A percentile compares a stretch with the other conserved stretches of the same genome.
phyloP scores from a whole-genome alignment of 1,140 invertebrate species.

The Aphelinus certus region DNA sequence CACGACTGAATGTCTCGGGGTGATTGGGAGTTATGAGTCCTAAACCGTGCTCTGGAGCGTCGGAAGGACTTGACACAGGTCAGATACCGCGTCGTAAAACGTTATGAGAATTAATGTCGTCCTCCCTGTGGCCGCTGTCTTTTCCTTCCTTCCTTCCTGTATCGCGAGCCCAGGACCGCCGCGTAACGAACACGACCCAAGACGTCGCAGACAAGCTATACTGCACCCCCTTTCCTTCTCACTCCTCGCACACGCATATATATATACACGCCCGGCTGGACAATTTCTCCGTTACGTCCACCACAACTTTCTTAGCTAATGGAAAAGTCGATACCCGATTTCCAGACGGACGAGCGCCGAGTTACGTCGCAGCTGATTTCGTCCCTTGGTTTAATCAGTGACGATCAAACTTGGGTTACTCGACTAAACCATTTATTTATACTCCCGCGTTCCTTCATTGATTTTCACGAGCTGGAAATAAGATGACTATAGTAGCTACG shows the following conservation, averaged over 20 bases:
- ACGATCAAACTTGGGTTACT: no score
- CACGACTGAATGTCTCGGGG: constrained; percentile 63
- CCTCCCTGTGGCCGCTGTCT: constrained; percentile 36
- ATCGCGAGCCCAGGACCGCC: neutral
- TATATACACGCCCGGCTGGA: constrained; percentile 28
- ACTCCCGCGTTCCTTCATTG: no score
- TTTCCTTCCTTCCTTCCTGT: constrained; percentile 41
- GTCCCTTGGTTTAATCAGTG: no score
- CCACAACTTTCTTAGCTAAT: constrained; percentile 61
- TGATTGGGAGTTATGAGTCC: constrained; percentile 66
- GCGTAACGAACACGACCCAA: constrained; percentile 10
- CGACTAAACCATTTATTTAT: no score
- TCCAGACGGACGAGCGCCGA: no score
- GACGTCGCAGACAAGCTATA: constrained; percentile 18
- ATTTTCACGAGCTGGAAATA: no score
- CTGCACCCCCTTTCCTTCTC: neutral
- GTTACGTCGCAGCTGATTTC: no score
- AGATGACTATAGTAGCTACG: no score
- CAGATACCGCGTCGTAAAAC: constrained; percentile 65
- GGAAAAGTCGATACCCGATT: constrained; percentile 64
- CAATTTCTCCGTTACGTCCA: constrained; percentile 60
- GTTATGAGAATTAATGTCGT: constrained; percentile 66
- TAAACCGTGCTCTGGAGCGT: constrained; percentile 60
- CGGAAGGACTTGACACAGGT: constrained; percentile 63
- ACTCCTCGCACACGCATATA: neutral